Evolutionary conservation across 2,888 invertebrate genomes (phyloP).

Genomic region (Dicycla oo): DNA sequence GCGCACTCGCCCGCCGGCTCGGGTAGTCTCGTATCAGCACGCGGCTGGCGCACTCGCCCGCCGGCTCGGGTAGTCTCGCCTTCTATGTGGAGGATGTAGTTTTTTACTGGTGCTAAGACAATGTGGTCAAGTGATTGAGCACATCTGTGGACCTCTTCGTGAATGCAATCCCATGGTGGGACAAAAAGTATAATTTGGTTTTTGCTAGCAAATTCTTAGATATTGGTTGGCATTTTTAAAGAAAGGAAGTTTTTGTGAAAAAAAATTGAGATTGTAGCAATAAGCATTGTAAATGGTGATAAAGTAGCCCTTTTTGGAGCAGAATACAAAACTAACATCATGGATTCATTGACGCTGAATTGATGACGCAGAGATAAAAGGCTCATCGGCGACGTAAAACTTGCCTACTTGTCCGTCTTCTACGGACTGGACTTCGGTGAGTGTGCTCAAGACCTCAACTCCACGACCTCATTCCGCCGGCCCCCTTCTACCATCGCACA

Average conservation of each 20-base stretch:
- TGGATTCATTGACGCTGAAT: not conserved
- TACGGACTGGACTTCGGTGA: too few species aligned
- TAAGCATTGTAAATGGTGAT: not conserved
- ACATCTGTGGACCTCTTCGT: conserved; percentile 21
- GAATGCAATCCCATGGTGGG: not conserved
- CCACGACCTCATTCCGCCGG: too few species aligned
- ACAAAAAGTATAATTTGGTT: conserved; percentile 31
- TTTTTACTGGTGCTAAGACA: conserved; percentile 20
- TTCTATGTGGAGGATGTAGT: not conserved
- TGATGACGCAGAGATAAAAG: too few species aligned
- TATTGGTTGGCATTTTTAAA: not conserved
- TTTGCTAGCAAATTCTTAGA: conserved; percentile 9
- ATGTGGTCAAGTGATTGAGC: conserved; percentile 29
- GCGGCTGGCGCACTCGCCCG: conserved; percentile 9
- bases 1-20: conserved; percentile 9
- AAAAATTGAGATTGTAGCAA: too few species aligned
- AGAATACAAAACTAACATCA: not conserved
- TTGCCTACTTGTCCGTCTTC: too few species aligned
- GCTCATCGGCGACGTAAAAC: too few species aligned
- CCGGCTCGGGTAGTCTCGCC: not conserved
- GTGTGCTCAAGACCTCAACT: too few species aligned
- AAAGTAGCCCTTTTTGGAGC: not conserved
- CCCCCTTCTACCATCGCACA: too few species aligned
- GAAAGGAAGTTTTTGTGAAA: not conserved
- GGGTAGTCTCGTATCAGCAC: too few species aligned